phyloP scores from a whole-genome alignment of 2,113 vertebrate genomes.

The Polypterus senegalus region DNA sequence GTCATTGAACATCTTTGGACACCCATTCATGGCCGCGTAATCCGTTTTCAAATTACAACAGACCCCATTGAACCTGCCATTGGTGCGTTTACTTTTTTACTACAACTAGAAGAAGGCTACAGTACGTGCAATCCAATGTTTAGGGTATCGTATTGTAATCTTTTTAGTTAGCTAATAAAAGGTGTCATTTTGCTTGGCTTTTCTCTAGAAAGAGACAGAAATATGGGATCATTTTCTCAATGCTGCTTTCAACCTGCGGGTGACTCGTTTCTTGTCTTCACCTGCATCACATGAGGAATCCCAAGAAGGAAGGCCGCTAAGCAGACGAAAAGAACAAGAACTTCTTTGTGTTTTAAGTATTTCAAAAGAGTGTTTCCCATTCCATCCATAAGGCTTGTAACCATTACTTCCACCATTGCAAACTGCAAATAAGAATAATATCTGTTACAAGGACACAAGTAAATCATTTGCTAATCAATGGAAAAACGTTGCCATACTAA shows the following conservation, averaged over 20 bases:
- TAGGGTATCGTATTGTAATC: too few species aligned
- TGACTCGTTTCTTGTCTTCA: constrained; percentile 7
- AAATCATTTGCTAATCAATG: background rate
- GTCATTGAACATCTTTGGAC: too few species aligned
- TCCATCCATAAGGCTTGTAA: constrained; percentile 51
- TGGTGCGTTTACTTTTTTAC: too few species aligned
- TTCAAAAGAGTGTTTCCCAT: constrained; percentile 24
- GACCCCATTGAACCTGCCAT: too few species aligned
- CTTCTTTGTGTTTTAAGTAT: constrained; percentile 42
- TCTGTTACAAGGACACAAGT: too few species aligned
- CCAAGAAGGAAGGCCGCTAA: constrained; percentile 33
- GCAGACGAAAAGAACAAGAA: constrained; percentile 45
- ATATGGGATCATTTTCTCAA: background rate
- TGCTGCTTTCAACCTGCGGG: background rate
- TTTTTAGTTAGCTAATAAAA: too few species aligned
- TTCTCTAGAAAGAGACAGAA: background rate
- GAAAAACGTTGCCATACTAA: background rate
- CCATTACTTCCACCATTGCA: constrained; percentile 61
- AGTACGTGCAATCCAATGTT: too few species aligned
- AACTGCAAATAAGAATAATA: constrained; percentile 31
- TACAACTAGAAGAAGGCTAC: too few species aligned
- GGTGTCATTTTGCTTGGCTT: too few species aligned
- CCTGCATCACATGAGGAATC: constrained; percentile 55
- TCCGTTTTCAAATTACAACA: too few species aligned
- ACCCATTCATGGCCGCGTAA: too few species aligned